These are phyloP conservation scores for Conistra vaccinii DNA, from an alignment of 2,888 invertebrate genomes.

Conservation along the genomic window DNA sequence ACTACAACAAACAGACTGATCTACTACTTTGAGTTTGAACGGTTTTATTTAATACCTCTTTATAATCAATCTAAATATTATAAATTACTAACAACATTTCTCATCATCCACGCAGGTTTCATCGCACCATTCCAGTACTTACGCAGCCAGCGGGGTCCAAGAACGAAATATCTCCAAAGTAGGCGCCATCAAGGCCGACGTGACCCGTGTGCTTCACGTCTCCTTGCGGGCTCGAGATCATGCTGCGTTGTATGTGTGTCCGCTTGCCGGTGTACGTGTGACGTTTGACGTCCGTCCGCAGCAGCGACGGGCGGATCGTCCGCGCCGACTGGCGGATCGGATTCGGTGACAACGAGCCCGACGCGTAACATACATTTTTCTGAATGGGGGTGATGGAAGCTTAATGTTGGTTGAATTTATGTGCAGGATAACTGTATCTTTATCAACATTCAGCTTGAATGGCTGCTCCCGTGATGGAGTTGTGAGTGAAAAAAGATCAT, in stretches of 20 bases:
- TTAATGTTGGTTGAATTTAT: conserved; percentile 63
- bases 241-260: conserved; percentile 94
- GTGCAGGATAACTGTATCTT: conserved; percentile 18
- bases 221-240: conserved; percentile 99
- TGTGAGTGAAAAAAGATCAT: conserved; percentile 29
- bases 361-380: conserved; percentile 58
- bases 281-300: conserved; percentile 89
- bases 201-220: conserved; percentile 99
- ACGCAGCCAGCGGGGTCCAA: conserved; percentile 86
- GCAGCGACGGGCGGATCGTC: conserved; percentile 80
- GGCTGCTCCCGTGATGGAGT: conserved; percentile 48
- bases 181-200: conserved; percentile 98
- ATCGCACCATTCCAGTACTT: conserved; percentile 71
- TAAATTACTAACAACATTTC: not conserved
- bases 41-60: not conserved
- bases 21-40: not conserved
- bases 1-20: not conserved
- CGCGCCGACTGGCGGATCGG: conserved; percentile 80
- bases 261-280: conserved; percentile 90
- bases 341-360: conserved; percentile 80
- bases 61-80: not conserved
- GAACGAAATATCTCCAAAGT: conserved; percentile 97
- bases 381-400: conserved; percentile 66
- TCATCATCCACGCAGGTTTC: conserved; percentile 33
- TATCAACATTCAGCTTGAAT: conserved; percentile 16